Base-by-base conservation (phyloP, 1,140 invertebrate species). In the Papilio aristodemus region DNA sequence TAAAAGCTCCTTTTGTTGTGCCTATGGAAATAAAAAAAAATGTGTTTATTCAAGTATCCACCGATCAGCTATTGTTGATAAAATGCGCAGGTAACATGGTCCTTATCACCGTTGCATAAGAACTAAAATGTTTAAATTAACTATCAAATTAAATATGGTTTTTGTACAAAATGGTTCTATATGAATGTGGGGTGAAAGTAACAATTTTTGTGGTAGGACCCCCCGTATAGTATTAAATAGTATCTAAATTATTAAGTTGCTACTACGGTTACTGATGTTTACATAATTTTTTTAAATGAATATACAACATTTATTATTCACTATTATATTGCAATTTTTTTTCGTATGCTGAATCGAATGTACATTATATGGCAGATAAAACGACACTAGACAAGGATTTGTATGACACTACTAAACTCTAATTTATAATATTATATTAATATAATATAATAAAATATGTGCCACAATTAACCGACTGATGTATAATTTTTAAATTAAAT, bases 1-100 rank as follows among this genome's bases (percentile, higher is more conserved):
- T 87, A 88, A 87, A 84, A 77, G 77, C 75, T 74, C 68, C 82
- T 80, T 86, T 90, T 89, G 86, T 88, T 80, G 73, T 71, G 67
- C 68, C 73, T 79, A 84, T 81, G 82, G 74, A 84, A 84, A 87
- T 83, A 80, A 85, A 78, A 79, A 32, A 50, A 79, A 76, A 80
- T 78, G 76, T 82, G 75, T 81, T 78, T 84, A 75, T 74, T 80
- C 75, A 78, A 80, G 75, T 79, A 59, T 71, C 67, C 70, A 72
- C 70, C 46, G 46, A 66, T 41, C 11, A 60, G 11, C 9, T 63
- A 67, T 63, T 78, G 70, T 39, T 62, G 19, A 9, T 67, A 37
- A 63, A 39, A 19, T 11, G 4, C 22, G 39, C 63, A 66, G 63
- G 41, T 63, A 64, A 69, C 38, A 17, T 66, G 13, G 10, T 38